These are phyloP conservation scores for Pocillopora grandis DNA, from an alignment of 92 coral and sea anemone species.

Conservation along the genomic window DNA sequence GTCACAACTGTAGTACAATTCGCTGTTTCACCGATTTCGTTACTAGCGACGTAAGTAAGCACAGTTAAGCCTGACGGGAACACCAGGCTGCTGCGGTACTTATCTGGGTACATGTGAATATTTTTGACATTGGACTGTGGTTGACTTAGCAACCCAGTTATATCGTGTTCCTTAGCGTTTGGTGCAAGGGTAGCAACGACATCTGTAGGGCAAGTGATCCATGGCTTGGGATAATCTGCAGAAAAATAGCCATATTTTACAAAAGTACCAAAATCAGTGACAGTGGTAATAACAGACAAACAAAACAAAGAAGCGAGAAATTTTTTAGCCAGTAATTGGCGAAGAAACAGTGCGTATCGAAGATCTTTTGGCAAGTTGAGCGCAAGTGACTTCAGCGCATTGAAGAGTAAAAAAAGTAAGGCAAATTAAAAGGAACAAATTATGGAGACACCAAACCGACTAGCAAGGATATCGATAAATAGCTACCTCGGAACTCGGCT, in stretches of 20 bases:
- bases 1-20: conserved; percentile 47
- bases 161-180: conserved; percentile 44
- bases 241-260: not conserved
- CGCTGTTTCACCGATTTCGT: conserved; percentile 53
- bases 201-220: conserved; percentile 60
- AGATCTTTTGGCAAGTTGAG: too few relatives aligned
- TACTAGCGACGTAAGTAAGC: conserved; percentile 66
- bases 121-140: conserved; percentile 60
- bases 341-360: too few relatives aligned
- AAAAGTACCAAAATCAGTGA: too few relatives aligned
- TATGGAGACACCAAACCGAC: too few relatives aligned
- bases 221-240: conserved; percentile 61
- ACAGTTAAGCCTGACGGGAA: conserved; percentile 60
- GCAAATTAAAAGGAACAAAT: too few relatives aligned
- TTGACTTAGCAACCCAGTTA: conserved; percentile 42
- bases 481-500: too few relatives aligned
- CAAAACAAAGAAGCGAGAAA: too few relatives aligned
- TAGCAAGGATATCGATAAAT: too few relatives aligned
- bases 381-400: too few relatives aligned
- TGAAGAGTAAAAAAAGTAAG: too few relatives aligned
- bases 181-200: conserved; percentile 40
- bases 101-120: conserved; percentile 56
- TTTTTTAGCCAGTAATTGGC: too few relatives aligned
- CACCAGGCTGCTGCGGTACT: conserved; percentile 49
- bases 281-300: too few relatives aligned